Evolutionary conservation across 2,797 vertebrate genomes (phyloP).

Genomic region (Rhinichthys osculus): DNA sequence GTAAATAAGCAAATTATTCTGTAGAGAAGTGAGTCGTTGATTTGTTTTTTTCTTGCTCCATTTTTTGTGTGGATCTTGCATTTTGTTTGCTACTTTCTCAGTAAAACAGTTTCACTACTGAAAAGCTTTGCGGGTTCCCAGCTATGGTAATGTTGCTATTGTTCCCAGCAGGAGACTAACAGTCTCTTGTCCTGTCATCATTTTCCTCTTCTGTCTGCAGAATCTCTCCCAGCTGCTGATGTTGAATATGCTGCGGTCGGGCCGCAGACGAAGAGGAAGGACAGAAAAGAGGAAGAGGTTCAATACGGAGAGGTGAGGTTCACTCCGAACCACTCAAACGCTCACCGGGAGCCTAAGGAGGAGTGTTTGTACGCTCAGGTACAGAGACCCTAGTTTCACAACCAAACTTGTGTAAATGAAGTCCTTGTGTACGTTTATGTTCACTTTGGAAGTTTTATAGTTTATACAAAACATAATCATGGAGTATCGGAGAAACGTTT

Average conservation of each 20-base stretch:
- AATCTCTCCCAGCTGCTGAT: background rate
- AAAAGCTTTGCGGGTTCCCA: background rate
- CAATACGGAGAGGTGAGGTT: conserved; percentile 13
- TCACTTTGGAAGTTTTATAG: background rate
- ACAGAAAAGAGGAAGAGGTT: conserved; percentile 8
- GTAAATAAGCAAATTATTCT: background rate
- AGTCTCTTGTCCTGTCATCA: background rate
- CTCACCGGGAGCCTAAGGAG: background rate
- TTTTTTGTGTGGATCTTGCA: background rate
- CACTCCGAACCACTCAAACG: background rate
- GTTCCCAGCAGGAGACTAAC: background rate
- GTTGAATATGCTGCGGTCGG: background rate
- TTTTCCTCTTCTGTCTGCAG: background rate
- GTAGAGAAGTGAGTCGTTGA: background rate
- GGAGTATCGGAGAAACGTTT: background rate
- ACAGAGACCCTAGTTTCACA: background rate
- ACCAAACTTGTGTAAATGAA: background rate
- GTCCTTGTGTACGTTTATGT: no score
- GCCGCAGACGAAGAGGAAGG: background rate
- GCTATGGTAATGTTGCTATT: background rate
- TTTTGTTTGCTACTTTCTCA: background rate
- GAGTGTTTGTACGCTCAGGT: conserved; percentile 26
- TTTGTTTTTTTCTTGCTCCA: no score
- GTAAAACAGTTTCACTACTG: background rate
- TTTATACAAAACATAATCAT: background rate